Conservation (phyloP, 2,113 vertebrate genomes). For the Circaetus cinerascens region DNA sequence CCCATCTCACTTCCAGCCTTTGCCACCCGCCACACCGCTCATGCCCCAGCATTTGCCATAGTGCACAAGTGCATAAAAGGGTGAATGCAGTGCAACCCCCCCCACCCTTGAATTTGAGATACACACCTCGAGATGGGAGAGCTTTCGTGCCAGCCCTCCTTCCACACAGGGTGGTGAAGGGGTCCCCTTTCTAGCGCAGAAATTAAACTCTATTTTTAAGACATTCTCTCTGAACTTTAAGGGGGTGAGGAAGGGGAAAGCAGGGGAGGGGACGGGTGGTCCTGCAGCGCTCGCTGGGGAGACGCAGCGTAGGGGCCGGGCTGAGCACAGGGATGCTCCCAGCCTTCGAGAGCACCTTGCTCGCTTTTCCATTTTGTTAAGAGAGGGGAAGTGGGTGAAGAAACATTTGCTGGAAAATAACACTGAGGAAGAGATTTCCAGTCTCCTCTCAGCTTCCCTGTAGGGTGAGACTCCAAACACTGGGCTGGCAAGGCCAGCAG, state of each 20-base stretch:
- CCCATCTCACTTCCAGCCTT: not conserved
- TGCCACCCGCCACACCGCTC: rapidly evolving
- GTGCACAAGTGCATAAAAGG: not conserved
- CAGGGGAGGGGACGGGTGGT: not conserved
- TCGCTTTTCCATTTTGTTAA: not conserved
- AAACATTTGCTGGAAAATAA: not conserved
- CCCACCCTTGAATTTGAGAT: not conserved
- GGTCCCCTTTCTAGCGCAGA: not conserved
- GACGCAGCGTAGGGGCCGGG: not conserved
- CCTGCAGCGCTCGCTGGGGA: not conserved
- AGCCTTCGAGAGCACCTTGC: rapidly evolving
- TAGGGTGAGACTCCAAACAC: not conserved
- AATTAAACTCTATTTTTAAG: not conserved
- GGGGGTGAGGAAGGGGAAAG: not conserved
- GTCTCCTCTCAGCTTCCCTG: not conserved
- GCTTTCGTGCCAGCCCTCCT: not conserved
- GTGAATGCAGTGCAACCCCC: rapidly evolving
- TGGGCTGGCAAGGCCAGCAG: not conserved
- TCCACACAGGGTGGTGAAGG: not conserved
- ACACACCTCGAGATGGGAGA: not conserved
- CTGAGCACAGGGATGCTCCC: not conserved
- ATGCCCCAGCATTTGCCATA: not conserved
- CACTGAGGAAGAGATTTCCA: not conserved
- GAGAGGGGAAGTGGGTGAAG: not conserved
- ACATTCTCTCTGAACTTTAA: not conserved